These are phyloP conservation scores for Halictus rubicundus DNA, from an alignment of 1,140 invertebrate genomes.

Conservation along the genomic window DNA sequence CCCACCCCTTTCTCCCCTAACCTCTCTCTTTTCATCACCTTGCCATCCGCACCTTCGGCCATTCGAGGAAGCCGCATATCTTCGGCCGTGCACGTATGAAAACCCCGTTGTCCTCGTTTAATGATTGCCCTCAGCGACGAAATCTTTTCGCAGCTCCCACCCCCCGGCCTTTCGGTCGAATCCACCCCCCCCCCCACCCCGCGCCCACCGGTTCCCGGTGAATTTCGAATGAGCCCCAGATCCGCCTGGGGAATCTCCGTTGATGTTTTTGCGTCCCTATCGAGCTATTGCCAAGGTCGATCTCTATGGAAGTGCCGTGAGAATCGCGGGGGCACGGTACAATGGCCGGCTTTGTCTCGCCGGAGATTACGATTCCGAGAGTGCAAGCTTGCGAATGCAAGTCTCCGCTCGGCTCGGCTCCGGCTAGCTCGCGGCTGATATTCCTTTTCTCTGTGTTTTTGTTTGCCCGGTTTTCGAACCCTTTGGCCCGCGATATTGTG, in stretches of 20 bases:
- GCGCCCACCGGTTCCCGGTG: neutral
- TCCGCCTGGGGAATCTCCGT: constrained; percentile 11
- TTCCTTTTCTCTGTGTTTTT: neutral
- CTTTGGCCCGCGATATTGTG: constrained; percentile 2
- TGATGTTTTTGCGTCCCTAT: constrained; percentile 6
- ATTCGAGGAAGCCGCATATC: constrained; percentile 17
- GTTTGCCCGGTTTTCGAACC: neutral
- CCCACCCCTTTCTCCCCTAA: neutral
- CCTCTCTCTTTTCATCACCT: constrained; percentile 33
- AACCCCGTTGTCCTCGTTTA: constrained; percentile 54
- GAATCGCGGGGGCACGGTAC: neutral
- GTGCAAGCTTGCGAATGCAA: constrained; percentile 11
- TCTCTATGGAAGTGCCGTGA: constrained; percentile 26
- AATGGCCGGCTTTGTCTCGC: constrained; percentile 5
- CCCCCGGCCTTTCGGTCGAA: neutral
- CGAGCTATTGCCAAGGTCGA: constrained; percentile 43
- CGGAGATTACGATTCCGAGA: constrained; percentile 34
- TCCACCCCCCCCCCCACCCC: neutral
- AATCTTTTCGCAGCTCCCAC: constrained; percentile 25
- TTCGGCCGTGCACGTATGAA: constrained; percentile 48
- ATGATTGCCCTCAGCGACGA: constrained; percentile 46
- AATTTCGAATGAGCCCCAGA: constrained; percentile 28
- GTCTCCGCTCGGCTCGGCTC: neutral
- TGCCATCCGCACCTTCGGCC: constrained; percentile 27
- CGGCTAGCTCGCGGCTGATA: neutral